Evolutionary conservation across 2,113 vertebrate genomes (phyloP).

Genomic region (Psilopsiagon aurifrons): DNA sequence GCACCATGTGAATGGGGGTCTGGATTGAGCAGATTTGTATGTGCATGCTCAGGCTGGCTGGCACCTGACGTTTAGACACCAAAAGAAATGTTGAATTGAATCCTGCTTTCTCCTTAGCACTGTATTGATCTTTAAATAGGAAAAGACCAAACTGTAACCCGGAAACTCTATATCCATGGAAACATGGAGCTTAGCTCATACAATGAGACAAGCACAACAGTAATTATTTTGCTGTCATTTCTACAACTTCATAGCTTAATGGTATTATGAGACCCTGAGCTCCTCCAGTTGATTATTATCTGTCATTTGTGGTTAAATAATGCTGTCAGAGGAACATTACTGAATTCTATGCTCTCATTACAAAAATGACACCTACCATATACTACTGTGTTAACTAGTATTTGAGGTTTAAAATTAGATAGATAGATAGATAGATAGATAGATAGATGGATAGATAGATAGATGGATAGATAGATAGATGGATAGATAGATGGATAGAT

Average conservation of each 20-base stretch:
- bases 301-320: slow-evolving; percentile 16
- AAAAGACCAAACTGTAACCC: neutral
- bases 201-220: slow-evolving; percentile 13
- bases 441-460: neutral
- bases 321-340: neutral
- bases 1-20: neutral
- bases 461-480: neutral
- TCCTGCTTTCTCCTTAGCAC: neutral
- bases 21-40: neutral
- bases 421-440: neutral
- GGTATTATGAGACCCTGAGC: slow-evolving; percentile 11
- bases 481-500: neutral
- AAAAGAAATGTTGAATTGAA: neutral
- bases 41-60: neutral
- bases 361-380: neutral
- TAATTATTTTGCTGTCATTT: slow-evolving; percentile 40
- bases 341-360: neutral
- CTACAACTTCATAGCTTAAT: neutral
- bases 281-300: slow-evolving; percentile 12
- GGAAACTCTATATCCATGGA: slow-evolving; percentile 60
- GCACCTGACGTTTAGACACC: neutral
- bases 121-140: slow-evolving; percentile 54
- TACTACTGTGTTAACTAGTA: neutral
- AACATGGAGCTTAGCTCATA: slow-evolving; percentile 50
- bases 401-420: neutral